phyloP scores from a whole-genome alignment of 2,888 invertebrate genomes.

The Andrena bucephala region DNA sequence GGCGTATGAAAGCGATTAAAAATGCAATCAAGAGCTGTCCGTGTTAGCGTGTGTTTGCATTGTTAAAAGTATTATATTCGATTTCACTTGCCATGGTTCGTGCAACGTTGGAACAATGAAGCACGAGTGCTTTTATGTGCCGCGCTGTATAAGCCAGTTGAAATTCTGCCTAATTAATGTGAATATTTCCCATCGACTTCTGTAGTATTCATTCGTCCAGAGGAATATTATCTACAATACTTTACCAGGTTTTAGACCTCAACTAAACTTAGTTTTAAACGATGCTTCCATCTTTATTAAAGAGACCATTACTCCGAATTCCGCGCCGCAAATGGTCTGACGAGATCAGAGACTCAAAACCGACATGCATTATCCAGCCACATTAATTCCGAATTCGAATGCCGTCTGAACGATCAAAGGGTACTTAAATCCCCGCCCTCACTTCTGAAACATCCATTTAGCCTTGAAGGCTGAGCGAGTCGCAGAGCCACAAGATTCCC shows the following conservation, averaged over 20 bases:
- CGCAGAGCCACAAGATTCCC: background rate
- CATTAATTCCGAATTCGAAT: constrained; percentile 35
- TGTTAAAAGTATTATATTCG: background rate
- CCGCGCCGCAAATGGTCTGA: constrained; percentile 18
- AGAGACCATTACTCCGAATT: too few species aligned
- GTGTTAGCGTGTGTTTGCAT: background rate
- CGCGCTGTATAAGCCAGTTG: background rate
- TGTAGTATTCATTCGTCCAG: too few species aligned
- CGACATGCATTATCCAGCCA: background rate
- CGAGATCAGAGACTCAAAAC: constrained; percentile 9
- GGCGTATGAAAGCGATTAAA: constrained; percentile 4
- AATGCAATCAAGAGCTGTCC: background rate
- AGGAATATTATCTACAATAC: too few species aligned
- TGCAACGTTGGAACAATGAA: background rate
- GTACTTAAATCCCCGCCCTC: background rate
- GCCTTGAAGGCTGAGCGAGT: background rate
- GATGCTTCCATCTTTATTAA: too few species aligned
- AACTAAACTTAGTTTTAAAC: too few species aligned
- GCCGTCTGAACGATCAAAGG: background rate
- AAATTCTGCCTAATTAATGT: background rate
- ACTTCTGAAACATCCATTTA: background rate
- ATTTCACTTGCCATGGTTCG: background rate
- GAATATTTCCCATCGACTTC: background rate
- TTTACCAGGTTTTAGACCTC: too few species aligned
- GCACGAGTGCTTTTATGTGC: background rate